A percentile compares a stretch with the other conserved stretches of the same genome.
phyloP scores from a whole-genome alignment of 2,797 vertebrate genomes.

The Hippoglossus hippoglossus region DNA sequence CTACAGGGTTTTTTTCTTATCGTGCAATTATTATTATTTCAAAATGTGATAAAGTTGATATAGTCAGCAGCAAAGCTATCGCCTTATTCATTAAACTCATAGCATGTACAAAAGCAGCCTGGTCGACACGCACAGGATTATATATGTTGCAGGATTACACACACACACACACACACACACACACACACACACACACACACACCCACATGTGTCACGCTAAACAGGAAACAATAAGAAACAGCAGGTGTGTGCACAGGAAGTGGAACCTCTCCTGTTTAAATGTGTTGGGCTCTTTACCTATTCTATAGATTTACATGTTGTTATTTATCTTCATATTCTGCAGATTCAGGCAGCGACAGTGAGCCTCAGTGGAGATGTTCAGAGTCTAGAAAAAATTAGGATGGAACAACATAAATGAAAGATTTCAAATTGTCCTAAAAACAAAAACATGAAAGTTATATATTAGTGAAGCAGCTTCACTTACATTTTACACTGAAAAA shows the following conservation, averaged over 20 bases:
- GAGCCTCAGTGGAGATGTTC: not conserved
- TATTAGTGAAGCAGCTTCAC: too few relatives aligned
- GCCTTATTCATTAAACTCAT: conserved; percentile 20
- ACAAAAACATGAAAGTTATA: too few relatives aligned
- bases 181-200: conserved; percentile 2
- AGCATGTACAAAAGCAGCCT: conserved; percentile 24
- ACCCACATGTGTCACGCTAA: too few relatives aligned
- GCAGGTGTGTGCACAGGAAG: conserved; percentile 32
- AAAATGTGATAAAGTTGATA: not conserved
- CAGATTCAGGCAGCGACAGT: not conserved
- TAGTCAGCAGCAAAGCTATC: conserved; percentile 14
- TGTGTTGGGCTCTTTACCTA: too few relatives aligned
- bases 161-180: not conserved
- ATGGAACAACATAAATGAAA: too few relatives aligned
- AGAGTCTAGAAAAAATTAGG: too few relatives aligned
- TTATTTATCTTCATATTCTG: not conserved
- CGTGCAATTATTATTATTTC: conserved; percentile 47
- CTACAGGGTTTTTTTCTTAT: conserved; percentile 57
- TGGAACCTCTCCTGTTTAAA: not conserved
- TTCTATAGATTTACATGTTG: too few relatives aligned
- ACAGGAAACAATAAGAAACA: not conserved
- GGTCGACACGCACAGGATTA: not conserved
- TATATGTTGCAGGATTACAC: too few relatives aligned
- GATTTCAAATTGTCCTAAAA: too few relatives aligned
- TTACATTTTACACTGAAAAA: too few relatives aligned